Evolutionary conservation across 2,797 vertebrate species (phyloP), one percentile per base, ranked within the genome.

Genomic region (Hypotaenidia okinawae): DNA sequence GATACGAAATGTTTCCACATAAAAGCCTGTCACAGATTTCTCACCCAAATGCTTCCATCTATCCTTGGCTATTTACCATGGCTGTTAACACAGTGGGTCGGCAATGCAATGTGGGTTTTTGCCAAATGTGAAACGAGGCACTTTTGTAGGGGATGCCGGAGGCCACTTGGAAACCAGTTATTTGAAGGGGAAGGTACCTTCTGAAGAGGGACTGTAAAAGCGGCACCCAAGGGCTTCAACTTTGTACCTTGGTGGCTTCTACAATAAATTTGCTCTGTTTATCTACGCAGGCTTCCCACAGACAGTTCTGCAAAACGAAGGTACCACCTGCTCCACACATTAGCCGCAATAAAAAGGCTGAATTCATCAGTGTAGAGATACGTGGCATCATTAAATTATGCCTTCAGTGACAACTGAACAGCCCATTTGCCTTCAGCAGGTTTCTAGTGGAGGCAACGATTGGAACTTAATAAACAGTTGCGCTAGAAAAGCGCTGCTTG

Each of bases 1-100:
- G 72, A 92, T 68, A 95, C 41, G 87, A 52, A 89, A 94, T 96
- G 66, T 95, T 96, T 95, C 87, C 93, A 89, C 64, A 90, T 47
- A 94, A 80, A 92, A 93, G 59, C 35, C 67, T 45, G 28, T 70
- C 59, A 82, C 83, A 92, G 88, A 96, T 94, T 93, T 90, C 33
- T 94, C 80, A 87, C 67, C 83, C 93, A 84, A 75, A 78, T 91
- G 85, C 52, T 95, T 63, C 55, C 54, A 93, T 92, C 75, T 58
- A 92, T 85, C 66, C 51, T 76, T 86, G 73, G 19, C 19, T 92
- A 35, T 82, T 90, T 96, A 77, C 57, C 77, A 62, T 79, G 0
- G 0, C 55, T 83, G 24, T 51, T 91, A 91, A 76, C 49, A 58
- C 55, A 77, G 49, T 1, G 2, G 90, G 91, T 91, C 84, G 92